These are phyloP conservation scores for Neolamprologus longior DNA, from an alignment of 2,113 vertebrate genomes.

Conservation along the genomic window DNA sequence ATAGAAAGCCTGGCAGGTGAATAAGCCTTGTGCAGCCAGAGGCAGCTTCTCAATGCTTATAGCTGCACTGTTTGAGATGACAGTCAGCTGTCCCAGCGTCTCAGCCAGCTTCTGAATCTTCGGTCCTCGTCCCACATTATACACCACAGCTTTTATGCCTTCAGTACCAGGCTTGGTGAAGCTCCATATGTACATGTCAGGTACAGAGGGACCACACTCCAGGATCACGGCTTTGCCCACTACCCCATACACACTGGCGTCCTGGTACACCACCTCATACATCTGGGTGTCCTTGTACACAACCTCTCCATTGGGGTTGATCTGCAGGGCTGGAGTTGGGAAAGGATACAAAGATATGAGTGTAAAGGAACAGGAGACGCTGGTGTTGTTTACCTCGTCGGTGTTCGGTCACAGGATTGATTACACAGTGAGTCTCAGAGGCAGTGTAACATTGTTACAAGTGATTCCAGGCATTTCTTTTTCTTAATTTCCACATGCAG, in stretches of 20 bases:
- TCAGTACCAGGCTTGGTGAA: constrained; percentile 73
- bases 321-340: constrained; percentile 54
- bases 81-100: constrained; percentile 67
- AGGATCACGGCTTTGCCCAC: constrained; percentile 74
- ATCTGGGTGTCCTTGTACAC: constrained; percentile 57
- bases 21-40: constrained; percentile 74
- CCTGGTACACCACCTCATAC: constrained; percentile 65
- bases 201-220: constrained; percentile 61
- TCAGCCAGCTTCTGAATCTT: constrained; percentile 63
- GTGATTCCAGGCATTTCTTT: not conserved
- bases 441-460: not conserved
- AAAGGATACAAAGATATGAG: constrained; percentile 3
- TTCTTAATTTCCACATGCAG: not conserved
- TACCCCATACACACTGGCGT: constrained; percentile 70
- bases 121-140: constrained; percentile 68
- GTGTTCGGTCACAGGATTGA: constrained; percentile 50
- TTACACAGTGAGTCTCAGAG: constrained; percentile 24
- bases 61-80: constrained; percentile 75
- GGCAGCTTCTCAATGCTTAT: constrained; percentile 74
- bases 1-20: constrained; percentile 85
- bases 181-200: constrained; percentile 81
- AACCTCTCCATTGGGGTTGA: constrained; percentile 51
- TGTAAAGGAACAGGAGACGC: constrained; percentile 13
- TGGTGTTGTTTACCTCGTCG: constrained; percentile 29
- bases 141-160: constrained; percentile 64